A percentile compares a stretch with the other conserved stretches of the same genome.
phyloP scores from a whole-genome alignment of 2,797 vertebrate genomes.

The Dendrocincla tyrannina region DNA sequence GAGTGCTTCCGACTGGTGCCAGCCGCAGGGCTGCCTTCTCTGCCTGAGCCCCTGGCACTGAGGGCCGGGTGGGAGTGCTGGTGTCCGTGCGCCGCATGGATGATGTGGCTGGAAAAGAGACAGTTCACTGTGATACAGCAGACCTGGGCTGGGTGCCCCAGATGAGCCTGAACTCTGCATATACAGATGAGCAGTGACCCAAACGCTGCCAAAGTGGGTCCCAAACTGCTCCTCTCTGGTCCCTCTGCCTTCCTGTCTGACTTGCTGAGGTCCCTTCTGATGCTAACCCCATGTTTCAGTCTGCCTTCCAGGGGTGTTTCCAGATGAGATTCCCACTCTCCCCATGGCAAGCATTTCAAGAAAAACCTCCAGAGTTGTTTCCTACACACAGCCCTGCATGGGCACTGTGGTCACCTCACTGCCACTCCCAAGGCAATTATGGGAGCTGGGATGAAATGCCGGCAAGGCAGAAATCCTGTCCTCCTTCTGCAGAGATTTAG shows the following conservation, averaged over 20 bases:
- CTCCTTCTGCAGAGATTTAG: background rate
- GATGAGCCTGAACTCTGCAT: accelerated
- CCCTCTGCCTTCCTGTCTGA: background rate
- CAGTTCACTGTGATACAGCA: accelerated
- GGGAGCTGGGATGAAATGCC: background rate
- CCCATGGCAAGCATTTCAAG: background rate
- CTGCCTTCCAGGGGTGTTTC: background rate
- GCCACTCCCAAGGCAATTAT: background rate
- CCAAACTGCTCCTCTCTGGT: background rate
- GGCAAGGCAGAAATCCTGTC: background rate
- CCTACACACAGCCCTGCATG: accelerated
- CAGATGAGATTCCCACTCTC: background rate
- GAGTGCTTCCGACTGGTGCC: slow-evolving; percentile 62
- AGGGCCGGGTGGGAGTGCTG: slow-evolving; percentile 83
- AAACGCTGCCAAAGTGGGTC: background rate
- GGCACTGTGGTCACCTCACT: background rate
- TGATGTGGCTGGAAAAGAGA: slow-evolving; percentile 80
- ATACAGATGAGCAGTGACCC: accelerated
- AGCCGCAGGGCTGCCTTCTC: slow-evolving; percentile 82
- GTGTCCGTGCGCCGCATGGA: slow-evolving; percentile 81
- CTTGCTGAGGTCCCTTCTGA: background rate
- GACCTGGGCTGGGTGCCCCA: accelerated
- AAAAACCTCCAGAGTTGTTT: accelerated
- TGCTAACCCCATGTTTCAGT: accelerated
- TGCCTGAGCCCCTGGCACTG: slow-evolving; percentile 58